Evolutionary conservation across 2,113 vertebrate species (phyloP), one percentile per base, ranked within the genome.

Genomic region (Corythornis vintsioides): DNA sequence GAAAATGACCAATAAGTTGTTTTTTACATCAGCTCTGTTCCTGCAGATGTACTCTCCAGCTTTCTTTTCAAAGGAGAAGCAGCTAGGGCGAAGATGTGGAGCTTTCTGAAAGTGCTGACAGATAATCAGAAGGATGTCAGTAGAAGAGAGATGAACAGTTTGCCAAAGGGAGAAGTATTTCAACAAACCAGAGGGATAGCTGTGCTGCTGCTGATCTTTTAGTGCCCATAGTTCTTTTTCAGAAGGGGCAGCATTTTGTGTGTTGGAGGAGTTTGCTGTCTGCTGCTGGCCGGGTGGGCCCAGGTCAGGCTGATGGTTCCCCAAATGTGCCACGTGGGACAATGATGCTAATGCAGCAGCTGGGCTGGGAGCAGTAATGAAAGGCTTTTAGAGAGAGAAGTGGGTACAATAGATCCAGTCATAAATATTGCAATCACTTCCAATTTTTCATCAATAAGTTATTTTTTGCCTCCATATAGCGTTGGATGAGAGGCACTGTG

Each of bases 271-370:
- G 57, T 35, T 35, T 22, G 28, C 52, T 4, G 4, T 69, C 50
- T 69, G 59, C 65, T 83, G 50, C 60, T 52, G 73, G 31, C 52
- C 67, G 52, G 87, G 67, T 73, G 82, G 81, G 14, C 81, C 18
- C 48, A n/a, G 78, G 67, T 78, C 82, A 82, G 61, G 61, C 33
- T 15, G 85, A 63, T 82, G 70, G 20, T 13, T 95, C 66, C 74
- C 66, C 24, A 60, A 84, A 66, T 12, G 48, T 42, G 70, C 17
- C n/a, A 16, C 11, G 3, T 18, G 13, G 70, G 65, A 55, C 52
- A 38, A 11, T 63, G 77, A 83, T 1, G 8, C 84, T 74, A 40
- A 3, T 0, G 2, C 0, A 1, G 87, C 87, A 86, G 73, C 84
- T 86, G 65, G 6, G 0, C 81, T 42, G 70, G 60, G 70, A 77